Evolutionary conservation across 2,113 vertebrate genomes (phyloP).

Genomic region (Otus sunia): DNA sequence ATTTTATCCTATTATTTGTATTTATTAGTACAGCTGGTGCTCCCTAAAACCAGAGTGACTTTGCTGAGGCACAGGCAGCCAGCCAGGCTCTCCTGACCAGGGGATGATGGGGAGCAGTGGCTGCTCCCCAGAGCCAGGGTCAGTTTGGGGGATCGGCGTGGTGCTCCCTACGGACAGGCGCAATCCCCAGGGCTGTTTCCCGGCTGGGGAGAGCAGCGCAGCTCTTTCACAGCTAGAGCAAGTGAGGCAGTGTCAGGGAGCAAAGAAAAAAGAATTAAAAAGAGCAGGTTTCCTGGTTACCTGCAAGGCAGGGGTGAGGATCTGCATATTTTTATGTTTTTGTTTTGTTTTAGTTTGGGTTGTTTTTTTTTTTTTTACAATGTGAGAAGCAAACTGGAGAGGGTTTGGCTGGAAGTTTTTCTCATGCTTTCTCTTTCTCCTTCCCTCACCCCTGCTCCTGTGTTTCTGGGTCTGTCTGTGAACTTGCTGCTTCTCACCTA

Average conservation of each 20-base stretch:
- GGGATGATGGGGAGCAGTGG: neutral
- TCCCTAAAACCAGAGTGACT: neutral
- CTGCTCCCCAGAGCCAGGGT: neutral
- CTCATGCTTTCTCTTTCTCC: neutral
- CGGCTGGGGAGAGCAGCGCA: accelerated
- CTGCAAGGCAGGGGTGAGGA: neutral
- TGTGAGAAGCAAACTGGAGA: neutral
- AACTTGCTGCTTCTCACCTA: neutral
- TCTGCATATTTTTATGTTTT: neutral
- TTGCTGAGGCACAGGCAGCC: neutral
- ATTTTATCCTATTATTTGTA: neutral
- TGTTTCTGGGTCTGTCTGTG: neutral
- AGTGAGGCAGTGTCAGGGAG: neutral
- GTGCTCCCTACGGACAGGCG: accelerated
- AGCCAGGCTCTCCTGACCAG: neutral
- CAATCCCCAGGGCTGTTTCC: neutral
- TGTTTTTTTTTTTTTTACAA: neutral
- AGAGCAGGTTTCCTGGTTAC: neutral
- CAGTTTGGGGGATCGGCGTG: neutral
- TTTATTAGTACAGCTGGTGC: neutral
- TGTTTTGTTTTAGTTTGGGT: neutral
- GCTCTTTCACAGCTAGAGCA: neutral
- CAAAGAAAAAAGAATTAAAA: neutral
- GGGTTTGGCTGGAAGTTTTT: neutral
- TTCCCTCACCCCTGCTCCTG: neutral